A percentile compares a stretch with the other conserved stretches of the same genome.
Evolutionary conservation across 2,797 vertebrate genomes (phyloP).

Genomic region (Oreortyx pictus): DNA sequence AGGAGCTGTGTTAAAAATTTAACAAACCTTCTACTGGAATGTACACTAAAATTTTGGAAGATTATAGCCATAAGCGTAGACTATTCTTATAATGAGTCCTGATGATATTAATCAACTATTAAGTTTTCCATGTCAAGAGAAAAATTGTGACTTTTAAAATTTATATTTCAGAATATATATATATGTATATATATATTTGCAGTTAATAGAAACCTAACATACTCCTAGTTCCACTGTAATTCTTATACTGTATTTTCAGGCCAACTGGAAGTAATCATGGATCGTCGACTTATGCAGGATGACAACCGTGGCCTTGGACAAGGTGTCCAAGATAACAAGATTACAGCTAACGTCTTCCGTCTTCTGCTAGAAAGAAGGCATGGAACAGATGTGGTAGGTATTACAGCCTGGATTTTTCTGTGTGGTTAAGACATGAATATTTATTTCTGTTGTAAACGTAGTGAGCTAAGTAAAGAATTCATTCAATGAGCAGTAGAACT

Average conservation of each 20-base stretch:
- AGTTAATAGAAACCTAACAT: background rate
- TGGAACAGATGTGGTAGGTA: constrained; percentile 78
- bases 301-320: constrained; percentile 95
- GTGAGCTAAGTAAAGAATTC: background rate
- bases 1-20: background rate
- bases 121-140: background rate
- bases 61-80: background rate
- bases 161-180: background rate
- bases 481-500: background rate
- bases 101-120: background rate
- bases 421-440: background rate
- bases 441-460: background rate
- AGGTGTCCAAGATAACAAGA: constrained; percentile 93
- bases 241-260: constrained; percentile 77
- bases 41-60: background rate
- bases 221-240: background rate
- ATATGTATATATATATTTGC: background rate
- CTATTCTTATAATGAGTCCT: background rate
- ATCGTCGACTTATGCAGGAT: constrained; percentile 93
- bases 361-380: constrained; percentile 87
- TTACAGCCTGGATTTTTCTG: background rate
- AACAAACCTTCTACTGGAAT: background rate
- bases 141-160: background rate
- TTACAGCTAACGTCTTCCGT: constrained; percentile 88
- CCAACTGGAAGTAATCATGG: constrained; percentile 92